Base-by-base conservation (phyloP, 2,888 invertebrate species). In the Acanthosepion lycidas region DNA sequence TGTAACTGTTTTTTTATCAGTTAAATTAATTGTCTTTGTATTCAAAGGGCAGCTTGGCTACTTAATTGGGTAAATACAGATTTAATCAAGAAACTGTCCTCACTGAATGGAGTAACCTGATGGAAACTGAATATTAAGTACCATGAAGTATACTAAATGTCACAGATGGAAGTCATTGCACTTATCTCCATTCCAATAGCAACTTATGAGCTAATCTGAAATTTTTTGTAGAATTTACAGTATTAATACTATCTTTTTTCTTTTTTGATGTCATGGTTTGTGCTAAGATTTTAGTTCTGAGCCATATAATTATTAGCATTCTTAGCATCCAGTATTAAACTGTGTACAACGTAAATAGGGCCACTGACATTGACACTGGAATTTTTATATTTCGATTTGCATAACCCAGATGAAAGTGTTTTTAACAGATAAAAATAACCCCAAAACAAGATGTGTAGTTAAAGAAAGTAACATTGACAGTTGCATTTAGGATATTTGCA, bases 61-160 rank as follows among this genome's bases (percentile, higher is more conserved):
- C n/a, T 78, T 18, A n/a, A 78, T 78, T 78, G n/a, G n/a, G 59
- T 20, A 12, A 64, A 64, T n/a, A 78, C 28, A n/a, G 78, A n/a
- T 78, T 78, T 78, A 78, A 78, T 78, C 78, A 78, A 78, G 78
- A 78, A 78, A 78, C 78, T 78, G 78, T n/a, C 78, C 78, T 78
- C 15, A 33, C 33, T 78, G 78, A 78, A 78, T 78, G 78, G 12
- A n/a, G n/a, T 33, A 18, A n/a, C 78, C 78, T 78, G n/a, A 78
- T 23, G 15, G n/a, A 33, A n/a, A 78, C 33, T 33, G 12, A 78
- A 12, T 15, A 18, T 78, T n/a, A 78, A 78, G n/a, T n/a, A 28
- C 78, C 15, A 15, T 78, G n/a, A n/a, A n/a, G 78, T 78, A n/a
- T 33, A 78, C 78, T 78, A 78, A 78, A 78, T n/a, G n/a, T 78